Base-by-base conservation (phyloP, 2,888 invertebrate genomes). In the Rhynchonema sp. region DNA sequence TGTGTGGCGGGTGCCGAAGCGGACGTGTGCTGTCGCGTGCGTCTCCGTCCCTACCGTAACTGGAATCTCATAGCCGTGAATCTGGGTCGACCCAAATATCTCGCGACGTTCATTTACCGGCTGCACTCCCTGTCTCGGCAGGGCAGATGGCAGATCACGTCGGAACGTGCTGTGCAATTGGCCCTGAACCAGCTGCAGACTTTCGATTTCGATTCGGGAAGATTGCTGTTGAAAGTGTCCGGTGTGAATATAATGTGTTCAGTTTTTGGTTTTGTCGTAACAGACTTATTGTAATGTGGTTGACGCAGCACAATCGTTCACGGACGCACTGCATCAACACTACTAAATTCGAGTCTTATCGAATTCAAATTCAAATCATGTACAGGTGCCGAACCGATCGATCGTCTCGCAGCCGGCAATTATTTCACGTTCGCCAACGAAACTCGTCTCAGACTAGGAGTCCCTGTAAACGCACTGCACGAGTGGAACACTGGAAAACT, bases 11-110 rank as follows among this genome's bases (percentile, higher is more conserved):
- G 64, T 1, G 60, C 61, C 3, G 61, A 66, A 55, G 62, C 68
- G 6, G 65, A 65, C 30, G 59, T 65, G 22, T 69, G 69, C 60
- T 69, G 69, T 52, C 59, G 67, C 55, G 57, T 69, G n/a, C 59
- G 60, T 26, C 63, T 70, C 27, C 62, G 63, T 6, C 70, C 69
- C 1, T 68, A 63, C 63, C 62, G 63, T 53, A 53, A 57, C 30
- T 27, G 38, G 28, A 26, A 30, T 20, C 30, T 55, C 55, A 9
- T 17, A n/a, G 55, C 55, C 28, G 22, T 61, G 20, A 28, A 57
- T 20, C 25, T 61, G 1, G 57, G 25, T 6, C 57, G 56, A 27
- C 59, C 61, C n/a, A 53, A 17, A 2, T 29, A 25, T 6, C 1
- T 27, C 53, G 59, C 30, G 23, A 46, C 30, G n/a, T 38, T 61